Base-by-base conservation (phyloP, 2,797 vertebrate species). In the Pseudomugil tenellus region DNA sequence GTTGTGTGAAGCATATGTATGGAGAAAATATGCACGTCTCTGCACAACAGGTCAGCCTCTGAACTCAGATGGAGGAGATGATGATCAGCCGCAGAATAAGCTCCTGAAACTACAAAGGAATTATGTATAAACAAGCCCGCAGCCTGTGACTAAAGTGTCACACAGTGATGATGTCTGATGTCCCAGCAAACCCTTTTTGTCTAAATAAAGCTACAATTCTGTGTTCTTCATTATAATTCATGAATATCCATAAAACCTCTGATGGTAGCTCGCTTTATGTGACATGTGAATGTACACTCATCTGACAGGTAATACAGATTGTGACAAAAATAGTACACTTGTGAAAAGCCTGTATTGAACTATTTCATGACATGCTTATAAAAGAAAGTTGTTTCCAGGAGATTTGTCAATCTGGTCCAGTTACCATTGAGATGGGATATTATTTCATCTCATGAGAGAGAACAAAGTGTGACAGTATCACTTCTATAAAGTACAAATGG, bases 1-100 rank as follows among this genome's bases (percentile, higher is more conserved):
- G 84, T 81, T 56, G 84, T 63, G 70, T 67, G 79, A 19, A 86
- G 83, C 77, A 83, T 89, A 88, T 91, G 89, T 91, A 91, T 89
- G 89, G 84, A 89, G 88, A 88, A 92, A 90, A 92, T 91, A 87
- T 91, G 84, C 90, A 85, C 89, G 81, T 89, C 89, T 85, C 84
- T 74, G 83, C 87, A 91, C 90, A 92, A 92, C 89, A 91, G 91
- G 87, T 92, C 88, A 91, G 85, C 88, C 39, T 84, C 76, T 83
- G 71, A 87, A 81, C 86, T 74, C 84, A 74, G 81, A 79, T 53
- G 72, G 85, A 88, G 70, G 76, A 77, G 84, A 84, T 81, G 83
- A 84, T 81, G 85, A 91, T 91, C 90, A 90, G 72, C 82, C 23
- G 2, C 84, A 76, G 76, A 85, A 84, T 73, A 52, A 77, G 77